phyloP scores from a whole-genome alignment of 2,797 vertebrate genomes.

The Otolemur crassicaudatus region DNA sequence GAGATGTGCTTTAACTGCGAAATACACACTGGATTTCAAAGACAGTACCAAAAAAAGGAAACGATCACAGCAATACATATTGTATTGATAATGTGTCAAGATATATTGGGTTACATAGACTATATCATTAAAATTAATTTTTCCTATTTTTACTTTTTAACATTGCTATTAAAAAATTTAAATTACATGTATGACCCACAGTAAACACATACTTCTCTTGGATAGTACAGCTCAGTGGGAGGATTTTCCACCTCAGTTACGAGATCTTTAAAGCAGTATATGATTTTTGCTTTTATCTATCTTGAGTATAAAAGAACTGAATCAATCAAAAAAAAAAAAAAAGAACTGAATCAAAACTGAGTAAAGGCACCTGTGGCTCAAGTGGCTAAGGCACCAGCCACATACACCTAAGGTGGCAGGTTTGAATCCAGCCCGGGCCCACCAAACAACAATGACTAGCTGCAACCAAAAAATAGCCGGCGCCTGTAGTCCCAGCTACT shows the following conservation, averaged over 20 bases:
- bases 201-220: not conserved
- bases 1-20: not conserved
- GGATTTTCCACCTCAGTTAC: not conserved
- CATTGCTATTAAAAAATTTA: not conserved
- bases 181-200: not conserved
- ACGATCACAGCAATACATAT: not conserved
- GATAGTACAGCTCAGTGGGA: not conserved
- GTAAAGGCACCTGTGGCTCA: no score
- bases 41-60: not conserved
- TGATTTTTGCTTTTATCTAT: conserved; percentile 17
- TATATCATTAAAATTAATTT: not conserved
- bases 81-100: conserved; percentile 1
- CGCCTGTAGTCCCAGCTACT: no score
- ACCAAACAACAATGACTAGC: no score
- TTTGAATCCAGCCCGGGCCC: no score
- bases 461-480: no score
- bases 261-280: conserved; percentile 10
- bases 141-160: conserved; percentile 27
- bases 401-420: no score
- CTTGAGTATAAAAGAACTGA: not conserved
- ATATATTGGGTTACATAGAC: conserved; percentile 36
- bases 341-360: no score
- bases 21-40: not conserved
- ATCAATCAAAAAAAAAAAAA: no score
- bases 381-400: no score